Evolutionary conservation across 2,888 invertebrate genomes (phyloP).

Genomic region (Ernsta delagoae): DNA sequence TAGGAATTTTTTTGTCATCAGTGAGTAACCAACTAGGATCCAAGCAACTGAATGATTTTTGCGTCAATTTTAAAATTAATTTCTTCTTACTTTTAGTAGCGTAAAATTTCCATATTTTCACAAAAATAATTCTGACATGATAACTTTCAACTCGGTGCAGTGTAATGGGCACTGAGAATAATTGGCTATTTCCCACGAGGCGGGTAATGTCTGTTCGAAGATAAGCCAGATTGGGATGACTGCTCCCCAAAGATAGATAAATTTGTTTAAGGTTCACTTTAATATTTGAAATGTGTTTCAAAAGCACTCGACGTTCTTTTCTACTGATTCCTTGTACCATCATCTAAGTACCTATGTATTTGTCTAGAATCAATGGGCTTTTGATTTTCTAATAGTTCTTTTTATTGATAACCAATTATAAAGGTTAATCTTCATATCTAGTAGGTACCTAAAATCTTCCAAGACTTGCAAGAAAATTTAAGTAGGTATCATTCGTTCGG

Average conservation of each 20-base stretch:
- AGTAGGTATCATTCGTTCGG: neutral
- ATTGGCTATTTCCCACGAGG: conserved; percentile 52
- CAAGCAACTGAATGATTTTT: neutral
- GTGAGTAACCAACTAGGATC: too few relatives aligned
- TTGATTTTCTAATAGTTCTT: too few relatives aligned
- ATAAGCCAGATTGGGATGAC: conserved; percentile 12
- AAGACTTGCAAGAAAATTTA: too few relatives aligned
- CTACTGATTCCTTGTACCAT: neutral
- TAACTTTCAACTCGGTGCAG: neutral
- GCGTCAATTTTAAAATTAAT: neutral
- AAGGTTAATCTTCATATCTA: too few relatives aligned
- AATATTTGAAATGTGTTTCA: conserved; percentile 1
- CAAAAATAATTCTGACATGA: neutral
- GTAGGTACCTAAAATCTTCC: too few relatives aligned
- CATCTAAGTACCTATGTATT: too few relatives aligned
- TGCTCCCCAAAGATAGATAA: conserved; percentile 19
- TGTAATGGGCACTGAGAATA: conserved; percentile 26
- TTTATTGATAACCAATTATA: too few relatives aligned
- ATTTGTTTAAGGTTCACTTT: conserved; percentile 13
- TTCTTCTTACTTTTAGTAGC: neutral
- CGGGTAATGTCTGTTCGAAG: conserved; percentile 8
- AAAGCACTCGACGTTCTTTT: neutral
- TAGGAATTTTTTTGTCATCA: too few relatives aligned
- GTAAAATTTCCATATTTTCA: neutral
- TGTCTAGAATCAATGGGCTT: too few relatives aligned